Conservation (phyloP, 2,113 vertebrate genomes). For the Gambusia holbrooki region DNA sequence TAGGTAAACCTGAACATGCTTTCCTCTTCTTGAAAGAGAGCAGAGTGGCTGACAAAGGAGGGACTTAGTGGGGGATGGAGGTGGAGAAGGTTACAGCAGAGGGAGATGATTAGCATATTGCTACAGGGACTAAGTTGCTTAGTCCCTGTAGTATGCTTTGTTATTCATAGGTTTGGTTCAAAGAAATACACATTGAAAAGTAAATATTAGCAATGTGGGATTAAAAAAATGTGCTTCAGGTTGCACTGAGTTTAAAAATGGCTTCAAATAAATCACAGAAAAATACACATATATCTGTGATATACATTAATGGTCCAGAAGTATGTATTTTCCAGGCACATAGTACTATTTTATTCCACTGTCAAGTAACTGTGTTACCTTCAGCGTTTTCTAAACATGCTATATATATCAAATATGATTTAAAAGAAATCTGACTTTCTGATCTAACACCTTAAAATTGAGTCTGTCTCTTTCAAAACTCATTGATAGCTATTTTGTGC, state of each 20-base stretch:
- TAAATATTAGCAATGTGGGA: constrained; percentile 11
- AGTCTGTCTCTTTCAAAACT: too few species aligned
- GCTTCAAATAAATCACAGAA: constrained; percentile 18
- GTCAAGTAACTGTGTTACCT: too few species aligned
- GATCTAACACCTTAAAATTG: too few species aligned
- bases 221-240: constrained; percentile 30
- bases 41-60: constrained; percentile 26
- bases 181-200: constrained; percentile 28
- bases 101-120: constrained; percentile 67
- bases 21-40: constrained; percentile 21
- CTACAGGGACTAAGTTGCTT: constrained; percentile 33
- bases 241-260: constrained; percentile 23
- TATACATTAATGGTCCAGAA: background rate
- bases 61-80: constrained; percentile 27
- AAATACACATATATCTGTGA: background rate
- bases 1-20: constrained; percentile 19
- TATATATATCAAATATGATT: too few species aligned
- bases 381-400: too few species aligned
- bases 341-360: too few species aligned
- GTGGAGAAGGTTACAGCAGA: constrained; percentile 45
- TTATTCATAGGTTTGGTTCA: constrained; percentile 33
- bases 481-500: too few species aligned
- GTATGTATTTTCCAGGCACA: too few species aligned
- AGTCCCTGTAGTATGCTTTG: constrained; percentile 15
- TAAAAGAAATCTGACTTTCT: too few species aligned